These are phyloP conservation scores for Petrocephalus schoutedeni DNA, from an alignment of 2,797 vertebrate species.

Conservation along the genomic window DNA sequence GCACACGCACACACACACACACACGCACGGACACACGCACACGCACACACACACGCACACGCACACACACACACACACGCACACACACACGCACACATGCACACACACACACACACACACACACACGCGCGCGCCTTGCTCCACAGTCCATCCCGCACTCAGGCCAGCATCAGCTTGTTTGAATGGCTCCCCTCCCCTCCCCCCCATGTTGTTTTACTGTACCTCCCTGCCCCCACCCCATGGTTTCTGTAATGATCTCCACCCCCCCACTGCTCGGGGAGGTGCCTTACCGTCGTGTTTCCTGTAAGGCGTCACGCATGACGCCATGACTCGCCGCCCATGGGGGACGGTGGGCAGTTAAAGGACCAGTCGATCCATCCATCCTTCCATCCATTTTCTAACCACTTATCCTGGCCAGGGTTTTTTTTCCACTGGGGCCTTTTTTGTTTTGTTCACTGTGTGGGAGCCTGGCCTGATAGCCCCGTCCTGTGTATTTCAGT, in stretches of 20 bases:
- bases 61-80: constrained; percentile 53
- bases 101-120: constrained; percentile 49
- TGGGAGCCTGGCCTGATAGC: not conserved
- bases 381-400: not conserved
- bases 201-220: not conserved
- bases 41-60: not conserved
- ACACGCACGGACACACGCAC: not conserved
- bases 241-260: not conserved
- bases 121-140: not conserved
- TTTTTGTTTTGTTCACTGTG: not conserved
- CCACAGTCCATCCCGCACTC: not conserved
- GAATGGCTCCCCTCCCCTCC: no score
- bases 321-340: not conserved
- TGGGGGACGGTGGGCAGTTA: not conserved
- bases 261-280: not conserved
- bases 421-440: not conserved
- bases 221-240: not conserved
- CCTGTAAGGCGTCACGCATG: not conserved
- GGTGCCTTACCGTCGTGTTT: not conserved
- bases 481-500: not conserved
- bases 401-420: not conserved
- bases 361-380: not conserved
- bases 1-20: no score
- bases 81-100: constrained; percentile 52
- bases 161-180: constrained; percentile 40